phyloP scores from a whole-genome alignment of 2,888 invertebrate species.

The Glaucopsyche alexis region DNA sequence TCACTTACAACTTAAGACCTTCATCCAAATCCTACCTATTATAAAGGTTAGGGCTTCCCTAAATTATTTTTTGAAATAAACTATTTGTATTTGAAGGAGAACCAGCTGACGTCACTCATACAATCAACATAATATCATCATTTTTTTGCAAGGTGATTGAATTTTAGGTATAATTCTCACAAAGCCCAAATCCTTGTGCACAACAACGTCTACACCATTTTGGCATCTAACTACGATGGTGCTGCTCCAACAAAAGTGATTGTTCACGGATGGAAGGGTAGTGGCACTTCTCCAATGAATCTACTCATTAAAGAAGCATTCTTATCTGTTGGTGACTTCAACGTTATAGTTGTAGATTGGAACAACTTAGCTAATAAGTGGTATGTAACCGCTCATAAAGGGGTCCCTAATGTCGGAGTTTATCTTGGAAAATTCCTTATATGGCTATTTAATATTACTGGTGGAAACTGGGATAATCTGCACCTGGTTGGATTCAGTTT shows the following conservation, averaged over 20 bases:
- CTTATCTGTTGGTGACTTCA: constrained; percentile 53
- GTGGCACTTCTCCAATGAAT: constrained; percentile 45
- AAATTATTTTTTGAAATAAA: no score
- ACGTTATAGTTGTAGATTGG: constrained; percentile 72
- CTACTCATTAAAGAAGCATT: constrained; percentile 48
- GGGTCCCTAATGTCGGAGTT: constrained; percentile 57
- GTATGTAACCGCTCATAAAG: constrained; percentile 53
- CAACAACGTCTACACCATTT: constrained; percentile 45
- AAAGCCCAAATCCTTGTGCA: constrained; percentile 45
- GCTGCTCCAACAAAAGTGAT: constrained; percentile 47
- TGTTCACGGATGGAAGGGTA: constrained; percentile 51
- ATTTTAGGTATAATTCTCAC: constrained; percentile 47
- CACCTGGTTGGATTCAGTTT: constrained; percentile 72
- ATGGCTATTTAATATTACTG: constrained; percentile 59
- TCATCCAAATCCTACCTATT: no score
- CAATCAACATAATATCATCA: no score
- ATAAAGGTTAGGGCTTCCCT: no score
- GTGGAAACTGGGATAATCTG: constrained; percentile 60
- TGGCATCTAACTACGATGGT: constrained; percentile 46
- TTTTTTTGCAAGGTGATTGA: no score
- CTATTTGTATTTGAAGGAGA: no score
- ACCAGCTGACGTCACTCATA: no score
- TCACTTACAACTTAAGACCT: no score
- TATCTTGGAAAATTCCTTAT: constrained; percentile 62
- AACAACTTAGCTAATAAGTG: constrained; percentile 45